phyloP scores from a whole-genome alignment of 2,113 vertebrate genomes.

The Rhinolophus sinicus region DNA sequence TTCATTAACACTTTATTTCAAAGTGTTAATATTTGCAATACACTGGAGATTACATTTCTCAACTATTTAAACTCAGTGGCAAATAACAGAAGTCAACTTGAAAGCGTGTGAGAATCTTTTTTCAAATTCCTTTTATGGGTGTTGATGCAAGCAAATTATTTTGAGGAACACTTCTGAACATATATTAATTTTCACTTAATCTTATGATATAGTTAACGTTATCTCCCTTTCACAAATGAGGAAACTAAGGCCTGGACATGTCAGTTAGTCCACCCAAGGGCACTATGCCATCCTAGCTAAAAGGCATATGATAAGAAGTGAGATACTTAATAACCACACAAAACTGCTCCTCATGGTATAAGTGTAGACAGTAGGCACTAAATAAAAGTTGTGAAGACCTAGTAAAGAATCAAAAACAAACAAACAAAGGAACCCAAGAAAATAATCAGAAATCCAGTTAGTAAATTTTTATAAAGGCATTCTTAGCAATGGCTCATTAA shows the following conservation, averaged over 20 bases:
- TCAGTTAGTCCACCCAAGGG: neutral
- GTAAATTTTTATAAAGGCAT: neutral
- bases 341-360: neutral
- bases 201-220: neutral
- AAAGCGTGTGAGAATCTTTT: neutral
- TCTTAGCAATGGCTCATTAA: neutral
- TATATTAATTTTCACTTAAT: constrained; percentile 1
- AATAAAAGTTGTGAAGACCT: neutral
- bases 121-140: neutral
- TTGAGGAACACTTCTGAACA: neutral
- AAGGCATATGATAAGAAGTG: neutral
- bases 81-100: neutral
- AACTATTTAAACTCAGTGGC: constrained; percentile 26
- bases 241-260: constrained; percentile 12
- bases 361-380: neutral
- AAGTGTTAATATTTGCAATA: constrained; percentile 43
- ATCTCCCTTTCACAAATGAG: constrained; percentile 10
- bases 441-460: constrained; percentile 17
- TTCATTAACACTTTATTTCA: constrained; percentile 10
- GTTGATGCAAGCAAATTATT: neutral
- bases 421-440: neutral
- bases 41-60: constrained; percentile 25
- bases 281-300: neutral
- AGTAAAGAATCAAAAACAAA: neutral
- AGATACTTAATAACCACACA: neutral